A percentile compares a stretch with the other conserved stretches of the same genome.
Evolutionary conservation across 2,797 vertebrate species (phyloP).

Genomic region (Tachyglossus aculeatus): DNA sequence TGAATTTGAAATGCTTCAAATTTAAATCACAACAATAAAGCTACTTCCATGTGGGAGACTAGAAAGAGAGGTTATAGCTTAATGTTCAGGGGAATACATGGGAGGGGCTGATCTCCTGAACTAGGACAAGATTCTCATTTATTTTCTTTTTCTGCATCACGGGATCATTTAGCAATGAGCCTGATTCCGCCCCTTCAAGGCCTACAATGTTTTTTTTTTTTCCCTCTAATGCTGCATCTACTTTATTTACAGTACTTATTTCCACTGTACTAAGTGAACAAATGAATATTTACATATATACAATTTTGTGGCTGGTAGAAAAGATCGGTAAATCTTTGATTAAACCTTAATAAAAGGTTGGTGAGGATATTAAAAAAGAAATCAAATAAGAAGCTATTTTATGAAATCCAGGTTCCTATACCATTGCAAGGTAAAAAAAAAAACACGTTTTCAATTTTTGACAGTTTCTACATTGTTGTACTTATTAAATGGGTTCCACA

Average conservation of each 20-base stretch:
- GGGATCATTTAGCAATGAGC: conserved; percentile 24
- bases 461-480: not conserved
- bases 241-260: conserved; percentile 5
- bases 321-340: not conserved
- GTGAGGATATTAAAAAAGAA: conserved; percentile 1
- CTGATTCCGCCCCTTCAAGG: not conserved
- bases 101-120: not conserved
- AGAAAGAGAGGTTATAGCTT: conserved; percentile 28
- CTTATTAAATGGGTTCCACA: not conserved
- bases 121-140: not conserved
- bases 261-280: conserved; percentile 1
- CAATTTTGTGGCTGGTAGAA: not conserved
- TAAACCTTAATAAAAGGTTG: not conserved
- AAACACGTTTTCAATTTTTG: conserved; percentile 4
- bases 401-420: not conserved
- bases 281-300: conserved; percentile 17
- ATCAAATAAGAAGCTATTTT: not conserved
- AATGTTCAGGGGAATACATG: conserved; percentile 11
- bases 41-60: conserved; percentile 25
- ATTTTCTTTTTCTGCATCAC: conserved; percentile 34
- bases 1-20: conserved; percentile 21
- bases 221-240: not conserved
- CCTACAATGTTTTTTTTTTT: not conserved
- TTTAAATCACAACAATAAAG: conserved; percentile 40
- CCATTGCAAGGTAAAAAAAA: not conserved